Conservation (phyloP, 2,888 invertebrate genomes). For the Lasioglossum villosulum region DNA sequence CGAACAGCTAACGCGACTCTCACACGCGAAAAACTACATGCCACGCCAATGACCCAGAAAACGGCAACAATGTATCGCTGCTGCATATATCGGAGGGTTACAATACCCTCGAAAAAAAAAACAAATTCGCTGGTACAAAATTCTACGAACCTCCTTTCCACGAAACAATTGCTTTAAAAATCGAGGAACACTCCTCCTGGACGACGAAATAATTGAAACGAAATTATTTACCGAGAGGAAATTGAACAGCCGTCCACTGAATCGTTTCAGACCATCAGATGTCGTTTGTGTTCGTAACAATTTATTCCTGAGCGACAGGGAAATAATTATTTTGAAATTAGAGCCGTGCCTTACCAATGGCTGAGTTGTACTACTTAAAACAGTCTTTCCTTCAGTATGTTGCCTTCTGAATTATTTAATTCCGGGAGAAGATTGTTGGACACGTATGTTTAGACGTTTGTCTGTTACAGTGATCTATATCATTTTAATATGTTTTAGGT, state of each 20-base stretch:
- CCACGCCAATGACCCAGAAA: conserved; percentile 63
- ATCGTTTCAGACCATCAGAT: background rate
- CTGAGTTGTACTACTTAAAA: background rate
- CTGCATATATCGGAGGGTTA: background rate
- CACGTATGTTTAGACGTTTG: background rate
- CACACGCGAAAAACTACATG: conserved; percentile 56
- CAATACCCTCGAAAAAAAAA: conserved; percentile 1
- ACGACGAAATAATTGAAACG: background rate
- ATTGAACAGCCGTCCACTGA: background rate
- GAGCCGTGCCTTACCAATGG: background rate
- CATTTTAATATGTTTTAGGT: too few relatives aligned
- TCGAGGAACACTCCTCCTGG: background rate
- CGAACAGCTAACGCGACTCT: conserved; percentile 44
- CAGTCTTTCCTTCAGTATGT: background rate
- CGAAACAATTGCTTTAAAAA: background rate
- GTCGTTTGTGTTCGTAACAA: background rate
- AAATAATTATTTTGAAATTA: background rate
- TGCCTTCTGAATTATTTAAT: background rate
- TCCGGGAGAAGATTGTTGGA: too few relatives aligned
- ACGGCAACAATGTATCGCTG: conserved; percentile 23
- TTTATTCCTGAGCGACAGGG: background rate
- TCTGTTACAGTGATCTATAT: background rate
- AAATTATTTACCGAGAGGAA: background rate
- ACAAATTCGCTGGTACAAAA: background rate
- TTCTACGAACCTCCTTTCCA: background rate